phyloP scores from a whole-genome alignment of 2,888 invertebrate genomes.

The Ochropacha duplaris region DNA sequence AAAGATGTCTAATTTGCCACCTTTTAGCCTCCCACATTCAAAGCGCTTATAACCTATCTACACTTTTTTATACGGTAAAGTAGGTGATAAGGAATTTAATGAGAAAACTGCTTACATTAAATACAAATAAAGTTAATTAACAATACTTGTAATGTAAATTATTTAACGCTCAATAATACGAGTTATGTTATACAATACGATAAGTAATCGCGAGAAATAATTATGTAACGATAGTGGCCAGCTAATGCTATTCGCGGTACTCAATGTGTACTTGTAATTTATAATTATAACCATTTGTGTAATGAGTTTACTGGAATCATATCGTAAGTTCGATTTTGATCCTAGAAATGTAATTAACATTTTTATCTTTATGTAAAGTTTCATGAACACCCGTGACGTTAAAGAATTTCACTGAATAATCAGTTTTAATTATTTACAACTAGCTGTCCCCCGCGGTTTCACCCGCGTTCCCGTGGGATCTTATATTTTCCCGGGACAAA shows the following conservation, averaged over 20 bases:
- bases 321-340: background rate
- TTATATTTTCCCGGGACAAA: too few relatives aligned
- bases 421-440: too few relatives aligned
- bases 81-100: too few relatives aligned
- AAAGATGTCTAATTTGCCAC: too few relatives aligned
- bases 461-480: too few relatives aligned
- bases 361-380: too few relatives aligned
- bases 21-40: too few relatives aligned
- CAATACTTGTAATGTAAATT: background rate
- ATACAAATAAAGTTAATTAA: background rate
- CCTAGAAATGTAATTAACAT: background rate
- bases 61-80: too few relatives aligned
- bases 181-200: background rate
- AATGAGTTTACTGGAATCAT: background rate
- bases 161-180: background rate
- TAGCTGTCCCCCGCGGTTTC: too few relatives aligned
- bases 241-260: background rate
- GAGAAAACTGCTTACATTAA: background rate
- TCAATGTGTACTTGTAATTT: background rate
- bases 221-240: background rate
- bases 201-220: background rate
- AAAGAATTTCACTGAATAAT: too few relatives aligned
- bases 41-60: too few relatives aligned
- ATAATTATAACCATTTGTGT: background rate
- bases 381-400: too few relatives aligned